Evolutionary conservation across 1,140 invertebrate species (phyloP).

Genomic region (Lasaia peninsularis): DNA sequence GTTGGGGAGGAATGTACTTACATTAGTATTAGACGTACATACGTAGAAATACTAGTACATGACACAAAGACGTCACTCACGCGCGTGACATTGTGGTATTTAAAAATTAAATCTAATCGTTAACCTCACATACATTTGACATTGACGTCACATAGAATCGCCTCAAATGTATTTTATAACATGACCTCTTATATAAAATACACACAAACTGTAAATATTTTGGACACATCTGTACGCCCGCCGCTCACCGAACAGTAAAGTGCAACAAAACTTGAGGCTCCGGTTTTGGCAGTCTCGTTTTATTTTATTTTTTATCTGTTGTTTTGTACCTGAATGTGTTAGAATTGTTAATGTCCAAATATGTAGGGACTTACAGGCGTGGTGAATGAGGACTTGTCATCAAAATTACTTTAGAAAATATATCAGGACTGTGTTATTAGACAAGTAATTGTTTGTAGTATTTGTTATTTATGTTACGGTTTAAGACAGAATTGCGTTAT

Average conservation of each 20-base stretch:
- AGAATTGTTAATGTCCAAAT: conserved; percentile 23
- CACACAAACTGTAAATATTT: background rate
- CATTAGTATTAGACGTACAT: no score
- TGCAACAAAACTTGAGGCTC: background rate
- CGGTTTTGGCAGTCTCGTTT: background rate
- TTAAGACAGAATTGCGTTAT: background rate
- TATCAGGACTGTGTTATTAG: conserved; percentile 73
- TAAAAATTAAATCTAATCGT: no score
- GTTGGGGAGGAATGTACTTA: no score
- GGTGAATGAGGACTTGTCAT: conserved; percentile 14
- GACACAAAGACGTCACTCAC: no score
- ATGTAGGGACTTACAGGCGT: background rate
- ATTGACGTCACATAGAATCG: no score
- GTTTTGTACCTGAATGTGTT: conserved; percentile 61
- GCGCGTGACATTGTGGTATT: no score
- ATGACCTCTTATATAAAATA: no score
- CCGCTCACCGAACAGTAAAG: background rate
- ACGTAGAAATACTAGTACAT: no score
- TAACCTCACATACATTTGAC: no score
- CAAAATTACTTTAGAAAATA: conserved; percentile 49
- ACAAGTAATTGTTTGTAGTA: conserved; percentile 62
- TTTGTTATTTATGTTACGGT: conserved; percentile 38
- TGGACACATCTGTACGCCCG: background rate
- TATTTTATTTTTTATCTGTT: conserved; percentile 27
- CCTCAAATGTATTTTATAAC: no score